phyloP scores from a whole-genome alignment of 2,888 invertebrate species.

The Panzeria rudis region DNA sequence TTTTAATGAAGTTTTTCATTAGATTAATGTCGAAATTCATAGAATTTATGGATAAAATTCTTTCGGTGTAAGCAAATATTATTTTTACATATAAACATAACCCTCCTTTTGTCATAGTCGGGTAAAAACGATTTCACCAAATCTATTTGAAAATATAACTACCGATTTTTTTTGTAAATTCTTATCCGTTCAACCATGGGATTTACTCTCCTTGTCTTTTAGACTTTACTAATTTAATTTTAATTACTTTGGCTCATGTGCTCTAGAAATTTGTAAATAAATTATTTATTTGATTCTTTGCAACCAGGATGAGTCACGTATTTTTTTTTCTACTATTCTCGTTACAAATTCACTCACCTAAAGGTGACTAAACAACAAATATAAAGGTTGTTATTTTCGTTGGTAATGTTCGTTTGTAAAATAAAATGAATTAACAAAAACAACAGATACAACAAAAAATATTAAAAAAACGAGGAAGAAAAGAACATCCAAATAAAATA shows the following conservation, averaged over 20 bases:
- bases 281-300: constrained; percentile 38
- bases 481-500: constrained; percentile 5
- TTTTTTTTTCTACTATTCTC: constrained; percentile 8
- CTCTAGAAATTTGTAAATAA: constrained; percentile 12
- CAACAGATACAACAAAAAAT: background rate
- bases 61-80: too few relatives aligned
- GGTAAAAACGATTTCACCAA: background rate
- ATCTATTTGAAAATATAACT: background rate
- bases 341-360: constrained; percentile 26
- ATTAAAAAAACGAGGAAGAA: background rate
- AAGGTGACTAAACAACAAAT: constrained; percentile 47
- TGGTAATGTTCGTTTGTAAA: constrained; percentile 14
- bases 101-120: too few relatives aligned
- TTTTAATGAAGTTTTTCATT: too few relatives aligned
- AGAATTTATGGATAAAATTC: too few relatives aligned
- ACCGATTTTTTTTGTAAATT: background rate
- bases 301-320: constrained; percentile 67
- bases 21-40: too few relatives aligned
- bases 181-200: background rate
- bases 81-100: too few relatives aligned
- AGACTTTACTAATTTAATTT: constrained; percentile 47
- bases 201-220: constrained; percentile 4
- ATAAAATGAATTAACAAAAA: constrained; percentile 29
- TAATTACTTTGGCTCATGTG: constrained; percentile 52
- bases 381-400: background rate